phyloP scores from a whole-genome alignment of 2,113 vertebrate genomes.

The Carassius auratus region DNA sequence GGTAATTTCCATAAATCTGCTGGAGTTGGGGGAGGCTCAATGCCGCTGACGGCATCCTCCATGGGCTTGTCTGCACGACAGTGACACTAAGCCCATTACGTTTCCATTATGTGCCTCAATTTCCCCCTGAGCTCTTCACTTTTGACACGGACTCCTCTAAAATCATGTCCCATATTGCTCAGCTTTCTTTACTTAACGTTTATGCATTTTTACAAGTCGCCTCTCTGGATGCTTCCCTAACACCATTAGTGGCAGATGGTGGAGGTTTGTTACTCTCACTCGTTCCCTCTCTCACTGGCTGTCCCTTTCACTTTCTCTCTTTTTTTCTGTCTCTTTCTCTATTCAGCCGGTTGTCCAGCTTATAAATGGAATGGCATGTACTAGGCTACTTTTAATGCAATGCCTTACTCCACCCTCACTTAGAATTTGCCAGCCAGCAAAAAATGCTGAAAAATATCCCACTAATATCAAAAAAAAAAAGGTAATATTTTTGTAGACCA shows the following conservation, averaged over 20 bases:
- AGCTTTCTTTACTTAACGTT: constrained; percentile 62
- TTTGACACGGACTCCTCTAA: constrained; percentile 74
- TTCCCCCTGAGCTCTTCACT: constrained; percentile 76
- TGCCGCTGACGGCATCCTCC: constrained; percentile 70
- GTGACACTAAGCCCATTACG: constrained; percentile 81
- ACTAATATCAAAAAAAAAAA: not conserved
- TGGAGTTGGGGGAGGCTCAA: constrained; percentile 62
- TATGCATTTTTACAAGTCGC: constrained; percentile 61
- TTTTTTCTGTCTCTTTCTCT: constrained; percentile 24
- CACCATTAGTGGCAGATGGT: constrained; percentile 66
- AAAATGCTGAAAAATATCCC: constrained; percentile 1
- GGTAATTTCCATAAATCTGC: constrained; percentile 66
- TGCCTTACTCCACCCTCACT: not conserved
- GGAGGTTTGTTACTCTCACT: constrained; percentile 49
- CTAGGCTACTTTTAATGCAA: constrained; percentile 64
- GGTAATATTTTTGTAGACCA: too few species aligned
- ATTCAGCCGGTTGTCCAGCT: constrained; percentile 15
- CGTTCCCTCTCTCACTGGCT: constrained; percentile 29
- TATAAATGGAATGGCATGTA: constrained; percentile 65
- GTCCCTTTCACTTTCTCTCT: constrained; percentile 8
- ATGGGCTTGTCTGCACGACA: constrained; percentile 70
- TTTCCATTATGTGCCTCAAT: constrained; percentile 80
- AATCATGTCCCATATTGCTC: constrained; percentile 56
- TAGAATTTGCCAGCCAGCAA: constrained; percentile 15
- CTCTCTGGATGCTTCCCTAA: constrained; percentile 52